Percentiles rank a stretch among this genome's conserved stretches.
These are phyloP conservation scores for Eufriesea mexicana DNA, from an alignment of 1,140 invertebrate species.

Conservation along the genomic window DNA sequence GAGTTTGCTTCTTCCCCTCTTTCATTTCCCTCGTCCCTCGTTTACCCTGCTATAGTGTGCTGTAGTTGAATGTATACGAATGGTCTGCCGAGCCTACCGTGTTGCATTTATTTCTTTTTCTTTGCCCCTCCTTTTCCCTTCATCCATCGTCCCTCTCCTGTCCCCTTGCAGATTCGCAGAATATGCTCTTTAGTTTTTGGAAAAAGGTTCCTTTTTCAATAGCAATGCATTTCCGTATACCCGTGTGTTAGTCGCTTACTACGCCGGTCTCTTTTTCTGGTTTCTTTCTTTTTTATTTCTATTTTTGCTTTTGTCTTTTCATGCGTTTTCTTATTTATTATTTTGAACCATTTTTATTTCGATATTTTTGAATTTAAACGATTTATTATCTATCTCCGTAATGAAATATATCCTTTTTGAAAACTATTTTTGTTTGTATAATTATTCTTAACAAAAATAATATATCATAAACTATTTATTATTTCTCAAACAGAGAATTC, in stretches of 20 bases:
- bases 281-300: neutral
- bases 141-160: neutral
- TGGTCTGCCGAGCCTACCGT: slow-evolving; percentile 29
- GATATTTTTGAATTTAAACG: neutral
- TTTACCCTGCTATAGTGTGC: slow-evolving; percentile 1
- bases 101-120: slow-evolving; percentile 44
- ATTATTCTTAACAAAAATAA: neutral
- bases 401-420: neutral
- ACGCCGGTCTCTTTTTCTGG: neutral
- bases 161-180: neutral
- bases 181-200: slow-evolving; percentile 23
- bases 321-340: neutral
- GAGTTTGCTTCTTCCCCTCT: slow-evolving; percentile 12
- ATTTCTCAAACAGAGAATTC: slow-evolving; percentile 1
- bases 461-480: neutral
- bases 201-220: slow-evolving; percentile 15
- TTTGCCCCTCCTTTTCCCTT: neutral
- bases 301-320: neutral
- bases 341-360: neutral
- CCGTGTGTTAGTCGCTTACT: neutral
- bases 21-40: neutral
- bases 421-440: neutral
- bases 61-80: slow-evolving; percentile 32
- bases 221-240: neutral
- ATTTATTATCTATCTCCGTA: neutral